Evolutionary conservation across 1,140 invertebrate genomes (phyloP).

Genomic region (Drosophila funebris): DNA sequence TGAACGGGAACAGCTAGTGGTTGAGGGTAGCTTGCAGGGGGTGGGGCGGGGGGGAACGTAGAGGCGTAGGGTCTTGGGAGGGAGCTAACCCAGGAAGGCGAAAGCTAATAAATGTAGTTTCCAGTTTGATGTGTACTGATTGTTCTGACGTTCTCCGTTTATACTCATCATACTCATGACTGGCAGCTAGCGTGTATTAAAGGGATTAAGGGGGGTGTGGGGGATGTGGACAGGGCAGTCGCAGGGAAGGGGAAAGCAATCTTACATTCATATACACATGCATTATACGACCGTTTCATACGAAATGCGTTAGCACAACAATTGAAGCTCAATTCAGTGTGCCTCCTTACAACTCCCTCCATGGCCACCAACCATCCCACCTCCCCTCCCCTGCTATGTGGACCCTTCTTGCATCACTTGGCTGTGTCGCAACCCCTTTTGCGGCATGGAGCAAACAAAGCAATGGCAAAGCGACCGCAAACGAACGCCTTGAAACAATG

Average conservation of each 20-base stretch:
- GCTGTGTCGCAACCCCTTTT: conserved; percentile 24
- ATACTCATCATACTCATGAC: neutral
- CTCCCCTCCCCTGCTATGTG: too few species aligned
- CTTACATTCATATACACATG: neutral
- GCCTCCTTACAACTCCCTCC: neutral
- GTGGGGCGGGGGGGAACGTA: neutral
- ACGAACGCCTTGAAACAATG: conserved; percentile 79
- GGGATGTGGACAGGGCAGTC: too few species aligned
- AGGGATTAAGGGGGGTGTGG: neutral
- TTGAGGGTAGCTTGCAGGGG: neutral
- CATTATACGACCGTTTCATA: conserved; percentile 32
- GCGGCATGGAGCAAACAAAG: conserved; percentile 1
- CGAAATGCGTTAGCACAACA: conserved; percentile 68
- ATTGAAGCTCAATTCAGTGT: conserved; percentile 51
- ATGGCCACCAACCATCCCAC: neutral
- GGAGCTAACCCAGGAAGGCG: neutral
- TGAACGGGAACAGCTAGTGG: neutral
- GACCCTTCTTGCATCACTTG: too few species aligned
- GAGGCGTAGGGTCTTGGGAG: neutral
- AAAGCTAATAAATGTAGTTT: conserved; percentile 77
- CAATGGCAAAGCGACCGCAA: conserved; percentile 10
- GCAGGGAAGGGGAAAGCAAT: neutral
- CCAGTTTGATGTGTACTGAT: conserved; percentile 34
- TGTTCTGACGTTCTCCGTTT: conserved; percentile 15
- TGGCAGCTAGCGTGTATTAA: neutral